Percentiles rank a stretch among this genome's conserved stretches.
Evolutionary conservation across 2,888 invertebrate genomes (phyloP).

Genomic region (Prenolepis imparis): DNA sequence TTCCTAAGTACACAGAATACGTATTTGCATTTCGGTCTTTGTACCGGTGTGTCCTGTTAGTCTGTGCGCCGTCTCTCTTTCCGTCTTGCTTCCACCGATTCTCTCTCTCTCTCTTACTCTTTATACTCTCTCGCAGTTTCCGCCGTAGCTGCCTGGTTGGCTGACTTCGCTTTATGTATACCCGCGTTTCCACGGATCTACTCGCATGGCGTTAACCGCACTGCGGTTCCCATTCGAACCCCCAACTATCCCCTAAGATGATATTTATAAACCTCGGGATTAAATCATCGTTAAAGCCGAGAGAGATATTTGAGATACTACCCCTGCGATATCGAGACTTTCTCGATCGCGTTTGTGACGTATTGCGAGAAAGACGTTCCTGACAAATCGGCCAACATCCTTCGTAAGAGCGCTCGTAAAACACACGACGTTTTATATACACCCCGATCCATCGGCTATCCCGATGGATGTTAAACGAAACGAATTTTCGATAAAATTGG

Average conservation of each 20-base stretch:
- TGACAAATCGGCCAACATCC: constrained; percentile 27
- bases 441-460: neutral
- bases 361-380: neutral
- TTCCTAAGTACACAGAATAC: constrained; percentile 85
- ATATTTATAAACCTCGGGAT: constrained; percentile 79
- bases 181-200: constrained; percentile 66
- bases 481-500: constrained; percentile 34
- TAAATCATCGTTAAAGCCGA: constrained; percentile 73
- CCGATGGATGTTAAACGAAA: constrained; percentile 33
- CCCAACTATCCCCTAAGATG: constrained; percentile 67
- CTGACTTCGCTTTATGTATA: constrained; percentile 46
- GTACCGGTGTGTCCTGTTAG: constrained; percentile 81
- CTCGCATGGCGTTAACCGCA: constrained; percentile 82
- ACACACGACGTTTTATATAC: constrained; percentile 34
- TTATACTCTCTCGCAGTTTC: constrained; percentile 34
- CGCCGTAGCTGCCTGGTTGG: constrained; percentile 10
- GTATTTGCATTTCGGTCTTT: constrained; percentile 86
- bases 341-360: neutral
- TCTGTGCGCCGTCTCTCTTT: constrained; percentile 64
- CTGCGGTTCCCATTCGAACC: constrained; percentile 76
- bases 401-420: constrained; percentile 23
- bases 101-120: constrained; percentile 38
- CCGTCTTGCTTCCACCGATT: constrained; percentile 35
- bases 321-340: neutral
- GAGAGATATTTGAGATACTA: neutral